Conservation (phyloP, 2,113 vertebrate genomes). For the Hippolais icterina region DNA sequence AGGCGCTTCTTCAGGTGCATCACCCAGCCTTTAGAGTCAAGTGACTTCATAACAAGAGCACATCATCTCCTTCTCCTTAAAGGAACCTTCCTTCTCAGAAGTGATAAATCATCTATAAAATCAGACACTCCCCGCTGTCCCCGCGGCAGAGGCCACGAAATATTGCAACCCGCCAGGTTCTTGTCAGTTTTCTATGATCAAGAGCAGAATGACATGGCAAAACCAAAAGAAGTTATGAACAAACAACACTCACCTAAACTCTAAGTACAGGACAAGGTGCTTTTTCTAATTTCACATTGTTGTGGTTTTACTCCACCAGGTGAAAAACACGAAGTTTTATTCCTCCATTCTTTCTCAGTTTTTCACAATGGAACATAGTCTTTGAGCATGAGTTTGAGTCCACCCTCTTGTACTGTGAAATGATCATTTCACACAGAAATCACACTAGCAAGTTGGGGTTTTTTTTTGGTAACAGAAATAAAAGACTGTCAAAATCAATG, state of each 20-base stretch:
- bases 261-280: constrained; percentile 60
- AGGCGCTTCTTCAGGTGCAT: constrained; percentile 41
- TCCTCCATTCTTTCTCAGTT: neutral
- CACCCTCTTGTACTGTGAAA: neutral
- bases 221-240: constrained; percentile 11
- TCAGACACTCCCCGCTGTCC: constrained; percentile 14
- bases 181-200: constrained; percentile 38
- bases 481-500: constrained; percentile 64
- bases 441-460: neutral
- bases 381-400: constrained; percentile 34
- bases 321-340: neutral
- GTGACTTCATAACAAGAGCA: constrained; percentile 39
- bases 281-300: constrained; percentile 46
- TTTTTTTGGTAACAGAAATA: constrained; percentile 41
- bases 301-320: constrained; percentile 36
- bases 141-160: neutral
- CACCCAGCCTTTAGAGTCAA: constrained; percentile 45
- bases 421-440: constrained; percentile 27
- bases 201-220: constrained; percentile 23
- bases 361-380: constrained; percentile 1
- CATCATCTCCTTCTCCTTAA: constrained; percentile 1
- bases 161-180: constrained; percentile 43
- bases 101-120: constrained; percentile 21
- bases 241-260: constrained; percentile 57
- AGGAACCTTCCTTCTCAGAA: constrained; percentile 65